These are phyloP conservation scores for Ruditapes philippinarum DNA, from an alignment of 1,140 invertebrate genomes.

Conservation along the genomic window DNA sequence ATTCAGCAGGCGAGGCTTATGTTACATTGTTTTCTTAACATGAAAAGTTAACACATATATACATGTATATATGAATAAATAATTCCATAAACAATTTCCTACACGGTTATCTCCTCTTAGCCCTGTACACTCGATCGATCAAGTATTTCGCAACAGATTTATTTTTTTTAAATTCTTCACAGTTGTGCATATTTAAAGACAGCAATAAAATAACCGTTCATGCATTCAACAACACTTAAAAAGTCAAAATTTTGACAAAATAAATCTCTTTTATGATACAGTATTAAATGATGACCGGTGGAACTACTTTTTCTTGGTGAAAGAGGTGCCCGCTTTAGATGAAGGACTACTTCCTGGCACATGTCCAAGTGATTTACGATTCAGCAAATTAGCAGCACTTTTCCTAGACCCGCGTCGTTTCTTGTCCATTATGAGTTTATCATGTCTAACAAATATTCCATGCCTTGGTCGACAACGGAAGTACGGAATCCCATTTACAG, in stretches of 20 bases:
- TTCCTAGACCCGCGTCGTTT: constrained; percentile 80
- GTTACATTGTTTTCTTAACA: too few relatives aligned
- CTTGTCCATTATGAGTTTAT: constrained; percentile 85
- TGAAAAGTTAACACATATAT: too few relatives aligned
- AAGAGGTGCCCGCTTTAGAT: neutral
- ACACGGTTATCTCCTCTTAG: too few relatives aligned
- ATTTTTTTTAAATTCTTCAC: too few relatives aligned
- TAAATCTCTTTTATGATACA: neutral
- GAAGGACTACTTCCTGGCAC: neutral
- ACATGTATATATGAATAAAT: too few relatives aligned
- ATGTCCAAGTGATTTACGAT: constrained; percentile 23
- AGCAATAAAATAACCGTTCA: too few relatives aligned
- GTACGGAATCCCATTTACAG: constrained; percentile 95
- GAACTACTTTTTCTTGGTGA: constrained; percentile 14
- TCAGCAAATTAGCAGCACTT: constrained; percentile 58
- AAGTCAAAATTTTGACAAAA: neutral
- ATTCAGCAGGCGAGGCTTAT: too few relatives aligned
- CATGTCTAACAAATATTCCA: constrained; percentile 94
- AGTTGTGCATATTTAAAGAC: too few relatives aligned
- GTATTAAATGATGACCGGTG: neutral
- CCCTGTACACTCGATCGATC: too few relatives aligned
- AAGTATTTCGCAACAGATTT: too few relatives aligned
- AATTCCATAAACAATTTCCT: too few relatives aligned
- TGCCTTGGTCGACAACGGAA: constrained; percentile 95
- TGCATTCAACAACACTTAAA: too few relatives aligned